These are phyloP conservation scores for Thalpophila matura DNA, from an alignment of 2,888 invertebrate species.

Conservation along the genomic window DNA sequence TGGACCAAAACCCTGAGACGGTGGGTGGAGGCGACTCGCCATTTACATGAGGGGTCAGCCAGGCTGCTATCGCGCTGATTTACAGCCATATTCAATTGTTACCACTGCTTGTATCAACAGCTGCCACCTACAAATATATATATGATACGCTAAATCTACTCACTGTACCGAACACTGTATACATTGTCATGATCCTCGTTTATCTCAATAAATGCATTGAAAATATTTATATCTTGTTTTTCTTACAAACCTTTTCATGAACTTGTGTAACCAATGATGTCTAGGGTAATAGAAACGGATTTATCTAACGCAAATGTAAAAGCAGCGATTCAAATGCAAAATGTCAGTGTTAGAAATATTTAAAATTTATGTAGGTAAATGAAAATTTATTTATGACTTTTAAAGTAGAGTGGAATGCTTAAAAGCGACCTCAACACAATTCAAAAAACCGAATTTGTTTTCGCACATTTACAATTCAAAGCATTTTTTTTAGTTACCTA, in stretches of 20 bases:
- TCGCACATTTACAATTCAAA: constrained; percentile 63
- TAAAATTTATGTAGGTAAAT: constrained; percentile 58
- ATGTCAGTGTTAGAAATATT: constrained; percentile 44
- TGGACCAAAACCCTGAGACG: constrained; percentile 71
- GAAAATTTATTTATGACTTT: constrained; percentile 64
- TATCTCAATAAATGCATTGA: constrained; percentile 48
- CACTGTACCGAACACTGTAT: constrained; percentile 46
- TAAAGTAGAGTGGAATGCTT: constrained; percentile 60
- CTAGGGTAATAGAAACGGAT: constrained; percentile 27
- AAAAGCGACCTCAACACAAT: constrained; percentile 63
- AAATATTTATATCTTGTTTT: constrained; percentile 30
- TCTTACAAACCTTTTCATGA: constrained; percentile 28
- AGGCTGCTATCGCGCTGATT: constrained; percentile 85
- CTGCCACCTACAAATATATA: constrained; percentile 81
- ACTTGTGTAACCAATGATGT: constrained; percentile 3
- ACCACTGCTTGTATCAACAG: constrained; percentile 86
- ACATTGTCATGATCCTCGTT: constrained; percentile 38
- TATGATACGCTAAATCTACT: constrained; percentile 71
- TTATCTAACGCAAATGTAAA: constrained; percentile 33
- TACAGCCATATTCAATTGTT: constrained; percentile 89
- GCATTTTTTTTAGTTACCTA: constrained; percentile 56
- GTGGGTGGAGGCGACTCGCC: constrained; percentile 76
- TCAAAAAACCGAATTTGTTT: constrained; percentile 59
- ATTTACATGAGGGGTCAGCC: constrained; percentile 87
- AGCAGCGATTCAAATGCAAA: constrained; percentile 55